These are phyloP conservation scores for Calliopsis andreniformis DNA, from an alignment of 1,140 invertebrate species.

Conservation along the genomic window DNA sequence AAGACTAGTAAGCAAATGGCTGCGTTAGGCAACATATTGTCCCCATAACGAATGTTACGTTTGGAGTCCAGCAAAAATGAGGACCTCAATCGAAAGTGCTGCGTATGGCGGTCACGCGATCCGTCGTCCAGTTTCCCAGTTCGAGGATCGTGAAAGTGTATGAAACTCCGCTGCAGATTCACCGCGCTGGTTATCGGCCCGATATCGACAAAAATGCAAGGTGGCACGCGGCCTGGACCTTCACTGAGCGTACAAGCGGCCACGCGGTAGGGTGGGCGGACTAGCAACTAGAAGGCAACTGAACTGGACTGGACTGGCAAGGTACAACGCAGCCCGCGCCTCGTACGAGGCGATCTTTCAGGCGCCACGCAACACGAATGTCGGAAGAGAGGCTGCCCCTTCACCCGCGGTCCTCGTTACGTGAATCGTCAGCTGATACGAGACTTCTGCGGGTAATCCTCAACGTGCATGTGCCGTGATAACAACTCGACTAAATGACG, in stretches of 20 bases:
- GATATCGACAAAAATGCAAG: slow-evolving; percentile 73
- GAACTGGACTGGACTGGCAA: slow-evolving; percentile 58
- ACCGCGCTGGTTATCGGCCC: slow-evolving; percentile 57
- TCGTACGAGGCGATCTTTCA: slow-evolving; percentile 39
- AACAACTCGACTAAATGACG: no score
- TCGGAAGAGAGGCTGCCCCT: slow-evolving; percentile 35
- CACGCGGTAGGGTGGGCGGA: slow-evolving; percentile 70
- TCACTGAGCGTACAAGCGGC: slow-evolving; percentile 58
- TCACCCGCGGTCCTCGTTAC: slow-evolving; percentile 35
- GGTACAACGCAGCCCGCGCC: slow-evolving; percentile 31
- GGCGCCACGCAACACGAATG: slow-evolving; percentile 57
- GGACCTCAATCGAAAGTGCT: slow-evolving; percentile 24
- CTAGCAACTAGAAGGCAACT: slow-evolving; percentile 64
- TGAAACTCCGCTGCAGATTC: slow-evolving; percentile 58
- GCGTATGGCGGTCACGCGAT: slow-evolving; percentile 38
- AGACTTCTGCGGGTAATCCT: neutral
- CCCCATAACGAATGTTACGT: neutral
- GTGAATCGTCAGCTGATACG: slow-evolving; percentile 11
- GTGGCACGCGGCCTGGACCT: slow-evolving; percentile 73
- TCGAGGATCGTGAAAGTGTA: slow-evolving; percentile 70
- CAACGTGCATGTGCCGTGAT: no score
- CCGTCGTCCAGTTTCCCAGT: slow-evolving; percentile 47
- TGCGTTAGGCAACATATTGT: neutral
- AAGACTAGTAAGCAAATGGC: neutral
- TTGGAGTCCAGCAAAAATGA: neutral